Evolutionary conservation across 2,888 invertebrate genomes (phyloP).

Genomic region (Strigamia transsilvanica): DNA sequence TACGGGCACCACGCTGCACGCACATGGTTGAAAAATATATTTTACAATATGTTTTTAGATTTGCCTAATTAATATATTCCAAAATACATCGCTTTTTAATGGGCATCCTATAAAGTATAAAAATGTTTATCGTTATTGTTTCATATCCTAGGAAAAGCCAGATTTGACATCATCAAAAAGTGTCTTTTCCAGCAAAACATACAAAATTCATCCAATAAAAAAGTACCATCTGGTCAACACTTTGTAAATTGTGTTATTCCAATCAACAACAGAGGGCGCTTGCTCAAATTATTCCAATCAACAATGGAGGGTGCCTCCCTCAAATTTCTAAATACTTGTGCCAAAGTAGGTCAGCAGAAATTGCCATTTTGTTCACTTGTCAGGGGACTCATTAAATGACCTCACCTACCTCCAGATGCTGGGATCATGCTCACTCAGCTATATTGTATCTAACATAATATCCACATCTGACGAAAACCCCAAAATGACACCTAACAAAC

Average conservation of each 20-base stretch:
- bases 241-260: slow-evolving; percentile 11
- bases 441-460: background rate
- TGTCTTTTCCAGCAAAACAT: background rate
- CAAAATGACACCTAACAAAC: background rate
- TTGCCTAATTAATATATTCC: too few relatives aligned
- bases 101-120: too few relatives aligned
- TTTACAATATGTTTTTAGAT: too few relatives aligned
- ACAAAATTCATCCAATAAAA: background rate
- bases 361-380: background rate
- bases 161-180: background rate
- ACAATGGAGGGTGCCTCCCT: slow-evolving; percentile 11
- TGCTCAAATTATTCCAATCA: slow-evolving; percentile 29
- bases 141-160: too few relatives aligned
- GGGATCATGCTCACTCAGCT: background rate
- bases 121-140: too few relatives aligned
- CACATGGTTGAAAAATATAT: too few relatives aligned
- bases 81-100: too few relatives aligned
- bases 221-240: background rate
- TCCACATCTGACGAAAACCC: background rate
- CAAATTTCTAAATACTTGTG: slow-evolving; percentile 23
- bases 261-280: slow-evolving; percentile 18
- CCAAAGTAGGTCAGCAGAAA: slow-evolving; percentile 21
- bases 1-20: too few relatives aligned
- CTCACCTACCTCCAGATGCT: slow-evolving; percentile 8
- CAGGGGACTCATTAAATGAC: slow-evolving; percentile 11